phyloP scores from a whole-genome alignment of 37 sponge, comb jelly and placozoan species.

The Geodia barretti region DNA sequence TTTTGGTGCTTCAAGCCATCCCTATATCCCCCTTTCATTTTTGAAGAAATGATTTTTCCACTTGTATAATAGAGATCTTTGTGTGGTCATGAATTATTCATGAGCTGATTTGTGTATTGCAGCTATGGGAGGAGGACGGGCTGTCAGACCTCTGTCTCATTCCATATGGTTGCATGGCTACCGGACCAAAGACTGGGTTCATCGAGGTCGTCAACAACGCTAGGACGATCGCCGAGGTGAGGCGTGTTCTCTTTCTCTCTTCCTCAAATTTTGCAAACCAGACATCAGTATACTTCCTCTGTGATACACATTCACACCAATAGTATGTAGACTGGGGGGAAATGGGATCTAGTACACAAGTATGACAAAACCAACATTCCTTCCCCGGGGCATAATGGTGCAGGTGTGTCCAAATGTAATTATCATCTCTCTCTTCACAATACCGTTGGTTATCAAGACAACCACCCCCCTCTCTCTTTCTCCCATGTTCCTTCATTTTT shows the following conservation, averaged over 20 bases:
- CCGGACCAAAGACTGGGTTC: conserved; percentile 84
- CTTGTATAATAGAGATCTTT: too few relatives aligned
- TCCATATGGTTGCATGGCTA: conserved; percentile 93
- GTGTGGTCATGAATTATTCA: background rate
- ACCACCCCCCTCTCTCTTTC: background rate
- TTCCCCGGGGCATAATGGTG: too few relatives aligned
- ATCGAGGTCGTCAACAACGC: conserved; percentile 89
- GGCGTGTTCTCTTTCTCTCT: background rate
- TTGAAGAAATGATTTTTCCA: too few relatives aligned
- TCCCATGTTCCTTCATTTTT: background rate
- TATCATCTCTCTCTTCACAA: background rate
- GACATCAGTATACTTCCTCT: too few relatives aligned
- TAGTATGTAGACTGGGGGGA: too few relatives aligned
- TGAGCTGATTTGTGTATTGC: too few relatives aligned
- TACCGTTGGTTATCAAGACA: background rate
- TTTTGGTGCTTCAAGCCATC: too few relatives aligned
- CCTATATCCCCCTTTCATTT: too few relatives aligned
- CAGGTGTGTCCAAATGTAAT: too few relatives aligned
- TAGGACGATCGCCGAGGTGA: conserved; percentile 67
- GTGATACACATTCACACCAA: background rate
- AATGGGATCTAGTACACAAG: too few relatives aligned
- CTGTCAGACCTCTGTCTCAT: conserved; percentile 81
- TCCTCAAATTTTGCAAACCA: background rate
- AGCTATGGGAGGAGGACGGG: conserved; percentile 76
- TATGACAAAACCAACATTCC: too few relatives aligned